A percentile compares a stretch with the other conserved stretches of the same genome.
These are phyloP conservation scores for Trissoscelio sp. DNA, from an alignment of 2,888 invertebrate genomes.

Conservation along the genomic window DNA sequence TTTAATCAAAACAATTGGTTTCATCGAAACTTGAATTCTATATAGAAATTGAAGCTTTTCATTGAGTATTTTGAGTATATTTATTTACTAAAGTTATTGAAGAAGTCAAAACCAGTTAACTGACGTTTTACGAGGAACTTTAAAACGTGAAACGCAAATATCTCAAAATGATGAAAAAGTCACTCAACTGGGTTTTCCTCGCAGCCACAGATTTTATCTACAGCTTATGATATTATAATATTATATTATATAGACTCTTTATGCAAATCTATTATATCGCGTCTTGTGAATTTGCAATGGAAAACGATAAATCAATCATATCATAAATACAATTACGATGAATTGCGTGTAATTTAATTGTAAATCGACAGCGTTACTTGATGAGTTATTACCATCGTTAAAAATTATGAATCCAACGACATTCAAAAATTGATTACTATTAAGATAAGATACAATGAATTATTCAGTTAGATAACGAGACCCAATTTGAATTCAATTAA, in stretches of 20 bases:
- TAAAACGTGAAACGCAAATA: too few relatives aligned
- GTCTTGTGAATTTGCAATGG: constrained; percentile 13
- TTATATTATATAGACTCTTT: constrained; percentile 3
- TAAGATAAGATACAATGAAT: not conserved
- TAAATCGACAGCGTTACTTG: constrained; percentile 6
- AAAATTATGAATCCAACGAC: not conserved
- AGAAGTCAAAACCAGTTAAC: too few relatives aligned
- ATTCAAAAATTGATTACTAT: not conserved
- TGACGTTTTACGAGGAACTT: too few relatives aligned
- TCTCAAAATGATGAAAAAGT: too few relatives aligned
- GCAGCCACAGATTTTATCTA: too few relatives aligned
- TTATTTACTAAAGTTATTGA: too few relatives aligned
- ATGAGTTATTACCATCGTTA: not conserved
- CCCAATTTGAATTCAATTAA: not conserved
- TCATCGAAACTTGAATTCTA: too few relatives aligned
- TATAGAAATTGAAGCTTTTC: too few relatives aligned
- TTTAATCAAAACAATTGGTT: too few relatives aligned
- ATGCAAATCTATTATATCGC: constrained; percentile 18
- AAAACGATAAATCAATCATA: constrained; percentile 33
- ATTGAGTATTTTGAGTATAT: too few relatives aligned
- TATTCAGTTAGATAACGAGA: not conserved
- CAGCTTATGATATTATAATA: not conserved
- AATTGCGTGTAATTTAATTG: constrained; percentile 23
- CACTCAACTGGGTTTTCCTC: too few relatives aligned
- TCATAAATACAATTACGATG: constrained; percentile 34